These are phyloP conservation scores for Empis livida DNA, from an alignment of 2,888 invertebrate species.

Conservation along the genomic window DNA sequence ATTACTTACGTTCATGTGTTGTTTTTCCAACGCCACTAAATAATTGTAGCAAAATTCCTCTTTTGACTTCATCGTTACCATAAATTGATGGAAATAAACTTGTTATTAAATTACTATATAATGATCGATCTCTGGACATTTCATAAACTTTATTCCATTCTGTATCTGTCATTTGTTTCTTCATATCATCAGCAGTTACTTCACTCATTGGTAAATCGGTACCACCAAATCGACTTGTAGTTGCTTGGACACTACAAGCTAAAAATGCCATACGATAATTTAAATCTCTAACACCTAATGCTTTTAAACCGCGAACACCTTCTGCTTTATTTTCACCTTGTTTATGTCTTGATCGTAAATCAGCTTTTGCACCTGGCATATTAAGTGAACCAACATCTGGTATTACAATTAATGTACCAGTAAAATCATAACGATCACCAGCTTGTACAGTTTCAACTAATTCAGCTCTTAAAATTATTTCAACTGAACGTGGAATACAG, in stretches of 20 bases:
- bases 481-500: constrained; percentile 90
- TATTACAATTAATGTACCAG: constrained; percentile 91
- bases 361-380: constrained; percentile 75
- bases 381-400: constrained; percentile 87
- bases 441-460: constrained; percentile 82
- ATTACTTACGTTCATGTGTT: constrained; percentile 58
- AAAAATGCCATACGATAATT: constrained; percentile 81
- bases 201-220: constrained; percentile 74
- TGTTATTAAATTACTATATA: constrained; percentile 80
- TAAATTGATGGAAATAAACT: constrained; percentile 94
- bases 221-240: constrained; percentile 78
- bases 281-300: constrained; percentile 74
- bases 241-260: constrained; percentile 81
- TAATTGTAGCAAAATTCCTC: constrained; percentile 82
- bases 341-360: constrained; percentile 61
- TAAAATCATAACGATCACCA: constrained; percentile 78
- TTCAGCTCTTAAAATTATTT: constrained; percentile 88
- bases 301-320: constrained; percentile 70
- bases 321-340: constrained; percentile 62
- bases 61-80: constrained; percentile 93
- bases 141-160: constrained; percentile 94
- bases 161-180: constrained; percentile 83
- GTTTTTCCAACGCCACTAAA: constrained; percentile 96
- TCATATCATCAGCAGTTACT: constrained; percentile 81
- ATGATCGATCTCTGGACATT: constrained; percentile 87